Conservation (phyloP, 2,113 vertebrate genomes). For the Isurus oxyrinchus region DNA sequence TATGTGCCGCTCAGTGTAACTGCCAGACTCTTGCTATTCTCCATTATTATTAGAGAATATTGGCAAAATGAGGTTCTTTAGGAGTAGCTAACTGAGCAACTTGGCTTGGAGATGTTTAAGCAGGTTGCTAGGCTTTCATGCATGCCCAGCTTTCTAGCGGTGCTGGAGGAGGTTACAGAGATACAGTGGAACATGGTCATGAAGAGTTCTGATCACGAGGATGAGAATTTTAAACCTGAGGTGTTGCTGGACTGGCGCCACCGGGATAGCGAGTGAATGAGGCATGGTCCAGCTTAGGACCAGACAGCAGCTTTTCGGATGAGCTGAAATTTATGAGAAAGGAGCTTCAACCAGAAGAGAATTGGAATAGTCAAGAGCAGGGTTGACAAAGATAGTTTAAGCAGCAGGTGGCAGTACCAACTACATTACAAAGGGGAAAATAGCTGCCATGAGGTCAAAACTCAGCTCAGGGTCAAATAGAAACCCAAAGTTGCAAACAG, state of each 20-base stretch:
- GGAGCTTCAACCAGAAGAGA: no score
- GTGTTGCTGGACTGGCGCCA: neutral
- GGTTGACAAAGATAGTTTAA: neutral
- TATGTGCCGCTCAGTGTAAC: neutral
- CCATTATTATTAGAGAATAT: neutral
- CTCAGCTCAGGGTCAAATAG: neutral
- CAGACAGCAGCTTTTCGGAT: neutral
- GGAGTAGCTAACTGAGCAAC: neutral
- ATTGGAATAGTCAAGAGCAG: no score
- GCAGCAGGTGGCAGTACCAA: neutral
- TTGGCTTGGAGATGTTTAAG: neutral
- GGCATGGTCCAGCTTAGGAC: neutral
- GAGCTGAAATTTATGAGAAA: neutral
- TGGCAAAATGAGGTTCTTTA: no score
- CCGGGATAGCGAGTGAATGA: neutral
- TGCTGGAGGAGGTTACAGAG: neutral
- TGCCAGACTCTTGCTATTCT: neutral
- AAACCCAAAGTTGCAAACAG: neutral
- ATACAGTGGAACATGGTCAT: neutral
- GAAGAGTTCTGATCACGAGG: no score
- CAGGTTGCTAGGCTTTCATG: neutral
- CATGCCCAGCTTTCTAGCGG: neutral
- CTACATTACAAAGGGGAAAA: neutral
- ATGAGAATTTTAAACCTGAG: no score
- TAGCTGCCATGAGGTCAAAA: neutral